Percentiles rank a stretch among this genome's conserved stretches.
Conservation (phyloP, 2,888 invertebrate genomes). For the Helicoverpa assulta region DNA sequence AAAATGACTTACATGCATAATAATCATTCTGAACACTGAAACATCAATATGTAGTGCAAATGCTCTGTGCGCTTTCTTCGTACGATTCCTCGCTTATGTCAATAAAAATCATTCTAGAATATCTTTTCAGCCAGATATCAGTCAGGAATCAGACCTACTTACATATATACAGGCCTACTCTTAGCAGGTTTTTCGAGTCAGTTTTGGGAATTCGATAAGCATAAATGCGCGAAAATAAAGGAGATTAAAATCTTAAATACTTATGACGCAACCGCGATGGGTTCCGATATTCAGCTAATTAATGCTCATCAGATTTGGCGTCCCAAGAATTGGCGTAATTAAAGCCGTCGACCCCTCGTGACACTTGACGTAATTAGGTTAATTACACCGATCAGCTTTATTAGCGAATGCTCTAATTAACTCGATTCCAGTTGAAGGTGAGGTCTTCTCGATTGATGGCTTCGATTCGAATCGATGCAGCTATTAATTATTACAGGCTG, state of each 20-base stretch:
- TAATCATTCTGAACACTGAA: too few species aligned
- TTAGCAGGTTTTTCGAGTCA: background rate
- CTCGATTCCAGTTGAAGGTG: conserved; percentile 70
- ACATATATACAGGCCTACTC: too few species aligned
- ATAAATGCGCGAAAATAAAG: conserved; percentile 10
- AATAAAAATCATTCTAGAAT: too few species aligned
- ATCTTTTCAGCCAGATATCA: too few species aligned
- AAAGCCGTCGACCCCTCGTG: conserved; percentile 74
- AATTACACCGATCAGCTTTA: conserved; percentile 84
- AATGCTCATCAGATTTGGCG: conserved; percentile 73
- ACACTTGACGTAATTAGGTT: conserved; percentile 84
- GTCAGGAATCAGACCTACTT: too few species aligned
- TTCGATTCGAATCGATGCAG: conserved; percentile 54
- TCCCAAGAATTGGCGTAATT: conserved; percentile 75
- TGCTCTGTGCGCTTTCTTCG: too few species aligned
- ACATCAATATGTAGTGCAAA: too few species aligned
- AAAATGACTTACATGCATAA: too few species aligned
- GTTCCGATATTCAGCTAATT: conserved; percentile 66
- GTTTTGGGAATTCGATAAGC: background rate
- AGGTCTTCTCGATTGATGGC: conserved; percentile 57
- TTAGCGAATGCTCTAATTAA: conserved; percentile 84
- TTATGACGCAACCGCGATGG: conserved; percentile 23
- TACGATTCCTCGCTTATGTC: too few species aligned
- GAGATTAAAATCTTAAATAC: conserved; percentile 18
- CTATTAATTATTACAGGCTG: conserved; percentile 3